Evolutionary conservation across 2,113 vertebrate species (phyloP).

Genomic region (Mormoops blainvillei): DNA sequence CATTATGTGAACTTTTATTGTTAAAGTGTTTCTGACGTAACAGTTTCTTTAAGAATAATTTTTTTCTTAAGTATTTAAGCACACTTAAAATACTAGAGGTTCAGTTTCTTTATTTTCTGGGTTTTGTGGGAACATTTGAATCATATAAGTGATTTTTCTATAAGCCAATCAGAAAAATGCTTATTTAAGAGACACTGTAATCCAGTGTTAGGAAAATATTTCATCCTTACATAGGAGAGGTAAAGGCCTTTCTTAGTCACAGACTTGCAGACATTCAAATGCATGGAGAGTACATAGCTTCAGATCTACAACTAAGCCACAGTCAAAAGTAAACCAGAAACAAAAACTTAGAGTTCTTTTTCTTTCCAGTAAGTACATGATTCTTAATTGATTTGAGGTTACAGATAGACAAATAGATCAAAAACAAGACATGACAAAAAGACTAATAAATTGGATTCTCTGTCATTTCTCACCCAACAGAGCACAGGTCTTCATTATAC

Average conservation of each 20-base stretch:
- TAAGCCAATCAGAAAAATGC: neutral
- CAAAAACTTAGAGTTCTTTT: neutral
- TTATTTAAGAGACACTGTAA: neutral
- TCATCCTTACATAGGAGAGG: neutral
- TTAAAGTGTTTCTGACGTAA: neutral
- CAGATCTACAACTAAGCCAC: neutral
- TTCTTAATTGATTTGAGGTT: neutral
- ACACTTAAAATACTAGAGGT: neutral
- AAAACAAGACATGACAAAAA: neutral
- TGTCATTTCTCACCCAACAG: neutral
- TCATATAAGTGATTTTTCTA: neutral
- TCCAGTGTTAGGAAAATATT: neutral
- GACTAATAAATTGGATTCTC: neutral
- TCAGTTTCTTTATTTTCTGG: neutral
- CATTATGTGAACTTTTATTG: neutral
- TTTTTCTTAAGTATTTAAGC: neutral
- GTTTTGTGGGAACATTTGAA: neutral
- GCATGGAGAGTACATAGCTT: neutral
- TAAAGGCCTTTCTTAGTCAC: neutral
- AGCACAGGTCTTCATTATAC: neutral
- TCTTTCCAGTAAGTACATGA: neutral
- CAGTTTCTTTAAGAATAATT: neutral
- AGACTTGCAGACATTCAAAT: neutral
- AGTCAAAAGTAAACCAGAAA: neutral
- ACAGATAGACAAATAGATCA: neutral